These are phyloP conservation scores for Nothobranchius furzeri DNA, from an alignment of 2,113 vertebrate species.

Conservation along the genomic window DNA sequence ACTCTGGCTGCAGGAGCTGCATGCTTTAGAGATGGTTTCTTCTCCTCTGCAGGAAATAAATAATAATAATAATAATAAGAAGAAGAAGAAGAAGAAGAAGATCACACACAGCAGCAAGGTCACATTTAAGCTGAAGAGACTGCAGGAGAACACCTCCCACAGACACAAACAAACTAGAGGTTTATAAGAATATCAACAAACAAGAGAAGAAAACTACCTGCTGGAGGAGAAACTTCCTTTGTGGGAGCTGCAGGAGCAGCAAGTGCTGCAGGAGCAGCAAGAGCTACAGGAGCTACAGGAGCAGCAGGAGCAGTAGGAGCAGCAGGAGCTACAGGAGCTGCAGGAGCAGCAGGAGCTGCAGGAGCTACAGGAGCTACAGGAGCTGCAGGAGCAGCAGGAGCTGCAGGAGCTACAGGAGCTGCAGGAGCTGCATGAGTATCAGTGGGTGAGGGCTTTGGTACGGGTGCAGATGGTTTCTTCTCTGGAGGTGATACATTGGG, in stretches of 20 bases:
- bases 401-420: no score
- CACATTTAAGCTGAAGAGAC: not conserved
- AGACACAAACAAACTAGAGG: constrained; percentile 7
- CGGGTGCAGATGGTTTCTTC: constrained; percentile 37
- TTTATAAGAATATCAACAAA: not conserved
- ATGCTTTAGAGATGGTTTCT: constrained; percentile 30
- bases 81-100: constrained; percentile 12
- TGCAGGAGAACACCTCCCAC: not conserved
- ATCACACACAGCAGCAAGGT: constrained; percentile 17
- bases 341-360: no score
- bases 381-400: constrained; percentile 21
- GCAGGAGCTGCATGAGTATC: constrained; percentile 6
- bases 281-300: no score
- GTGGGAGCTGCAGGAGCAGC: no score
- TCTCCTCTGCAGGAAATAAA: constrained; percentile 52
- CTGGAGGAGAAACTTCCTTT: constrained; percentile 22
- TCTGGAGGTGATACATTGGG: constrained; percentile 53
- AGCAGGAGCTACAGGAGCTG: constrained; percentile 19
- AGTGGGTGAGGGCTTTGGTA: constrained; percentile 27
- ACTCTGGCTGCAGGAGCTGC: constrained; percentile 25
- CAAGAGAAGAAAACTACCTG: constrained; percentile 31
- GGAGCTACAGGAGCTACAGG: no score
- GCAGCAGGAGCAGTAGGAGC: constrained; percentile 7
- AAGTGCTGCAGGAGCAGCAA: constrained; percentile 24
- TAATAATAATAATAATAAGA: constrained; percentile 12